Conservation (phyloP, 2,797 vertebrate genomes). For the Acrocephalus scirpaceus region DNA sequence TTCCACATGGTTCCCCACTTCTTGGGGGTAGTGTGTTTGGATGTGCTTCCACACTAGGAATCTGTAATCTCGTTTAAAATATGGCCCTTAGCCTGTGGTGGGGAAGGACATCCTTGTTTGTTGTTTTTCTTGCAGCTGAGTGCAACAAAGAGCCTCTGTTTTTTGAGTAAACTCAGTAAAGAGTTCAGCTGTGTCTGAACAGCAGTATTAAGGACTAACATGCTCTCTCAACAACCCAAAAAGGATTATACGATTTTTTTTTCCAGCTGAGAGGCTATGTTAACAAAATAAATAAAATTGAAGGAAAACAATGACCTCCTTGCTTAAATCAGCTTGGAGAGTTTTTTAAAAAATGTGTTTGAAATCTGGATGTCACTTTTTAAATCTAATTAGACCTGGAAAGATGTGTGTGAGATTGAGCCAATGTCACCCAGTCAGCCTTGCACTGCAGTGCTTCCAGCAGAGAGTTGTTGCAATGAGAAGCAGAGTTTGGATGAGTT, state of each 20-base stretch:
- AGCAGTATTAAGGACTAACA: background rate
- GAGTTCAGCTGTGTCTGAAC: background rate
- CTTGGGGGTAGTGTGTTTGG: background rate
- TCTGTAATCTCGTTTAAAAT: background rate
- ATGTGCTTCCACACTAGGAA: background rate
- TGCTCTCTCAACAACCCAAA: background rate
- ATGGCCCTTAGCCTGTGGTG: background rate
- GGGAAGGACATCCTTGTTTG: background rate
- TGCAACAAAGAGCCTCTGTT: background rate
- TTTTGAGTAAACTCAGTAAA: background rate
- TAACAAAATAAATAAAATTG: background rate
- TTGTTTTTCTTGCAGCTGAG: background rate
- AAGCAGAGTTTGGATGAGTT: background rate
- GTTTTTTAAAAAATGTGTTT: background rate
- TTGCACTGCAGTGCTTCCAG: background rate
- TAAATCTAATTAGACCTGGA: background rate
- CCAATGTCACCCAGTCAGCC: background rate
- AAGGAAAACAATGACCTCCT: background rate
- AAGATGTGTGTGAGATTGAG: fast-evolving
- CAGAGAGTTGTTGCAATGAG: background rate
- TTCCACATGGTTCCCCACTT: background rate
- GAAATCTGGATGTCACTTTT: background rate
- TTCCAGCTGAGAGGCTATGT: background rate
- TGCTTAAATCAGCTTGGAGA: background rate
- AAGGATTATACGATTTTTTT: background rate